Evolutionary conservation across 2,797 vertebrate genomes (phyloP).

Genomic region (Galago senegalensis): DNA sequence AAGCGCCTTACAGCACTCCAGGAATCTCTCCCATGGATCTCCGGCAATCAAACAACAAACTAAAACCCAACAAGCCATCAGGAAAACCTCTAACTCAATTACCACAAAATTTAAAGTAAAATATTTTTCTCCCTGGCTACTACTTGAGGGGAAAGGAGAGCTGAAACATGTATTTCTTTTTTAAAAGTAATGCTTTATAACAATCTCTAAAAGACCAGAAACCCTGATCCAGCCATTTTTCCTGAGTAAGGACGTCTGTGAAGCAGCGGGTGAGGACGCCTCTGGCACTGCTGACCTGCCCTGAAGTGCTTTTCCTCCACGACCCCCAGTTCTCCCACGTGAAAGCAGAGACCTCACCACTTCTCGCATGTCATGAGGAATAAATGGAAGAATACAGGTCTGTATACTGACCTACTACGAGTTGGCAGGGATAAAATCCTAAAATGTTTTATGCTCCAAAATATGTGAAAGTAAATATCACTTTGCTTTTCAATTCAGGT

Average conservation of each 20-base stretch:
- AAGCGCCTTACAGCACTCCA: not conserved
- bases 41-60: not conserved
- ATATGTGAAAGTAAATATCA: not conserved
- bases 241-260: not conserved
- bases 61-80: not conserved
- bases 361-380: not conserved
- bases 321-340: not conserved
- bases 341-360: not conserved
- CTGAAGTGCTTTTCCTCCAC: not conserved
- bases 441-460: slow-evolving; percentile 20
- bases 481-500: not conserved
- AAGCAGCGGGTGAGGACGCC: not conserved
- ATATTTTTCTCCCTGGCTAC: not conserved
- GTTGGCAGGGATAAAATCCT: not conserved
- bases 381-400: not conserved
- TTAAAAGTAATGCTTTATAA: not conserved
- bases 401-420: not conserved
- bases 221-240: not conserved
- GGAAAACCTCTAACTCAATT: not conserved
- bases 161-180: not conserved
- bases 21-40: not conserved
- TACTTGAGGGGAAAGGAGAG: not conserved
- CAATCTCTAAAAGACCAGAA: not conserved
- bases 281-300: not conserved
- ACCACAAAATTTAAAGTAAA: not conserved